Evolutionary conservation across 2,797 vertebrate genomes (phyloP).

Genomic region (Synanceia verrucosa): DNA sequence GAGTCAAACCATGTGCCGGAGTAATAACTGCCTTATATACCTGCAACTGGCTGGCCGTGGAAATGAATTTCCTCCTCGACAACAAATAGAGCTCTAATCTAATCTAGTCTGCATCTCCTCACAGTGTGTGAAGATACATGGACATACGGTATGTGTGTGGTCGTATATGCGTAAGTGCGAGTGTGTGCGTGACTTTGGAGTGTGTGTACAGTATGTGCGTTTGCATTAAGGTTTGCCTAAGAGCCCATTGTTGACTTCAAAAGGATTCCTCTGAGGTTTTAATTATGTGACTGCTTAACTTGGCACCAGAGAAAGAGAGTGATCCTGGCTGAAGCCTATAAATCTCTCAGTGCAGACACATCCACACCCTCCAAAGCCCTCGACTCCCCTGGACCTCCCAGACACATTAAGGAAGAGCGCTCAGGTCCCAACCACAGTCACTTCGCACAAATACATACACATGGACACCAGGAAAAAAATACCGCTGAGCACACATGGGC

Average conservation of each 20-base stretch:
- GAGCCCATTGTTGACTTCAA: slow-evolving; percentile 86
- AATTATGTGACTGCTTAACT: slow-evolving; percentile 88
- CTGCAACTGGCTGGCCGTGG: slow-evolving; percentile 65
- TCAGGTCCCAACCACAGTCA: slow-evolving; percentile 72
- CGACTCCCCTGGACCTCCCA: slow-evolving; percentile 84
- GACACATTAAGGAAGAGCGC: slow-evolving; percentile 68
- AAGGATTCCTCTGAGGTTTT: slow-evolving; percentile 85
- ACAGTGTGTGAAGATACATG: slow-evolving; percentile 57
- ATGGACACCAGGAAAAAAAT: slow-evolving; percentile 62
- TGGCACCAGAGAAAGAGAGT: slow-evolving; percentile 84
- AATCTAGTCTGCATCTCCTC: slow-evolving; percentile 65
- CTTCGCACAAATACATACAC: slow-evolving; percentile 56
- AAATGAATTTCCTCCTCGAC: slow-evolving; percentile 74
- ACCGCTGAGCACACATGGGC: slow-evolving; percentile 52
- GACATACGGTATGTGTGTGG: slow-evolving; percentile 67
- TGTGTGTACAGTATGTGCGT: slow-evolving; percentile 67
- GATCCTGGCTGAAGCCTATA: slow-evolving; percentile 85
- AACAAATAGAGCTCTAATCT: slow-evolving; percentile 75
- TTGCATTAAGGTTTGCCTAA: slow-evolving; percentile 80
- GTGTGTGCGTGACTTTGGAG: slow-evolving; percentile 60
- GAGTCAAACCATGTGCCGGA: slow-evolving; percentile 65
- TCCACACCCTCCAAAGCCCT: slow-evolving; percentile 82
- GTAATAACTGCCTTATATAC: slow-evolving; percentile 73
- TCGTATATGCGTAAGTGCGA: slow-evolving; percentile 44
- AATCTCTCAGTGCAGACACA: slow-evolving; percentile 83